Percentiles rank a stretch among this genome's conserved stretches.
phyloP scores from a whole-genome alignment of 2,888 invertebrate genomes.

The Toxonevra muliebris region DNA sequence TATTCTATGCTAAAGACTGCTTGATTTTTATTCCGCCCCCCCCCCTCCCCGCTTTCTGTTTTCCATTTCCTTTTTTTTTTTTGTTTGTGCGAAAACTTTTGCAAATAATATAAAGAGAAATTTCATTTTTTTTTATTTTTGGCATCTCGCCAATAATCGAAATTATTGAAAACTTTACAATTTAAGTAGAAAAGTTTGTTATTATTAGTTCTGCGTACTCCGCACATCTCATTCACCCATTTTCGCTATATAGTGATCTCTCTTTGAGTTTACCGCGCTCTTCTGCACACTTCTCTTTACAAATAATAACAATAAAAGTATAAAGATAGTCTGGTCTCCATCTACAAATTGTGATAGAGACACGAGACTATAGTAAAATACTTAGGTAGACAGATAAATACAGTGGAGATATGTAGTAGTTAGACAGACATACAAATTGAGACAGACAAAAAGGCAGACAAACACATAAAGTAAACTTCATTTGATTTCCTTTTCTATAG shows the following conservation, averaged over 20 bases:
- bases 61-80: background rate
- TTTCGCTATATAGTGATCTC: no score
- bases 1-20: background rate
- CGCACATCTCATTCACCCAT: no score
- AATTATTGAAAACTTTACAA: conserved; percentile 61
- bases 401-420: conserved; percentile 1
- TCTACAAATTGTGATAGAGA: no score
- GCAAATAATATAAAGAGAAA: background rate
- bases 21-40: background rate
- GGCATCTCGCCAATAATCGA: conserved; percentile 62
- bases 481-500: no score
- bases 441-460: conserved; percentile 44
- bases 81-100: background rate
- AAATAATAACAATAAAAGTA: no score
- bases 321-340: no score
- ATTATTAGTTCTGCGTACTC: conserved; percentile 14
- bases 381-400: background rate
- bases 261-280: no score
- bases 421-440: conserved; percentile 17
- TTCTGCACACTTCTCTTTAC: no score
- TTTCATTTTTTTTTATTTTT: conserved; percentile 32
- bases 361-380: no score
- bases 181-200: conserved; percentile 55
- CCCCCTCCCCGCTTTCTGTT: background rate
- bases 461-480: conserved; percentile 28